phyloP scores from a whole-genome alignment of 1,140 invertebrate species.

The Idris sp. region DNA sequence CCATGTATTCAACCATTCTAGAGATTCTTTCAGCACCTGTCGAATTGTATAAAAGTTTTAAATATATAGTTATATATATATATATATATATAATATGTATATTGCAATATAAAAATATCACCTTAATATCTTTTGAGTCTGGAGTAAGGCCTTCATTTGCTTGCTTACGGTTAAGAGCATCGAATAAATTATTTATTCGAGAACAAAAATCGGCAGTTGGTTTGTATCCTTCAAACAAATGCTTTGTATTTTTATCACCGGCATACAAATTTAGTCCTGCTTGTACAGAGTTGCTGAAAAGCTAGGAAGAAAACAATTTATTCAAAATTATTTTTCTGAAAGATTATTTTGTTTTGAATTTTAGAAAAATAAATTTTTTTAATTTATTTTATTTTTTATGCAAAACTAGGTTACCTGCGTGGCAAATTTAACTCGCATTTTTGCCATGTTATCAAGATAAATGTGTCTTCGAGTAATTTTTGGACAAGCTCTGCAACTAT shows the following conservation, averaged over 20 bases:
- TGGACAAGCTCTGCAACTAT: constrained; percentile 34
- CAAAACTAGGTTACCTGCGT: constrained; percentile 35
- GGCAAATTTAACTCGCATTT: constrained; percentile 46
- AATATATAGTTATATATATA: no score
- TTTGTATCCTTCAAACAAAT: no score
- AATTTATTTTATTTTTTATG: not conserved
- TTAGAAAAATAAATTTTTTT: no score
- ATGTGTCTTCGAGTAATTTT: constrained; percentile 47
- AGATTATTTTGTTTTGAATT: no score
- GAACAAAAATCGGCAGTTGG: constrained; percentile 37
- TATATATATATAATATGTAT: no score
- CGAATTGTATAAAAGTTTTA: no score
- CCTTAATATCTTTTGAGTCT: constrained; percentile 38
- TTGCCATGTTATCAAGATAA: constrained; percentile 19
- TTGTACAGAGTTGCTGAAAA: no score
- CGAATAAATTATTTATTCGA: constrained; percentile 46
- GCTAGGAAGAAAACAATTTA: no score
- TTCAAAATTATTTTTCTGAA: no score
- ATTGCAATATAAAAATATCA: constrained; percentile 1
- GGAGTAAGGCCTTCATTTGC: constrained; percentile 47
- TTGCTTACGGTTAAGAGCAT: constrained; percentile 51
- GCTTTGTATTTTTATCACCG: no score
- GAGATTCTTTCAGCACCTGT: constrained; percentile 2
- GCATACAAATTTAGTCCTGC: no score
- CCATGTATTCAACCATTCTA: constrained; percentile 35